Evolutionary conservation across 1,140 invertebrate genomes (phyloP), one percentile per base, ranked within the genome.

Genomic region (Dinoponera quadriceps): DNA sequence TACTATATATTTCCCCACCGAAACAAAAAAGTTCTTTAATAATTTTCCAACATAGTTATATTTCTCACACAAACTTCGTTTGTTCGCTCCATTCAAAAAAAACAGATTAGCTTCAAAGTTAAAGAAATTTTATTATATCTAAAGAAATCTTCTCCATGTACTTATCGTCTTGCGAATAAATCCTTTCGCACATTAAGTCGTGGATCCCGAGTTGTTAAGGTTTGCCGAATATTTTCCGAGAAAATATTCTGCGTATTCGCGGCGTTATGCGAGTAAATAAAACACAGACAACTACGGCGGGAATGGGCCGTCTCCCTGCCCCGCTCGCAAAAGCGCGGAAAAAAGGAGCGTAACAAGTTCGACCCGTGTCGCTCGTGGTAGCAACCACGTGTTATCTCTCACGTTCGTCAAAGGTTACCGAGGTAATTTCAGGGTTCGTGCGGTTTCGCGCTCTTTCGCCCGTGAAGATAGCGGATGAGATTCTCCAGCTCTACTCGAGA

Each of bases 371-470:
- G 60, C 51, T 69, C 62, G 22, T 66, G 60, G 68, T 69, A 81
- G 83, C 69, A 65, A 68, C 63, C 78, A 54, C 72, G 57, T 49
- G 75, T 60, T 75, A 82, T 75, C 85, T 88, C 83, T 72, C 84
- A 88, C 86, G 86, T 85, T 88, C 80, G 38, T 81, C 72, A 86
- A 83, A 86, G 88, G 78, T 88, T 77, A 77, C 22, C 9, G 2
- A 66, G 75, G 54, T 54, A 38, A 22, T 81, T 84, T 84, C 74
- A 86, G 82, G 82, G 68, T 84, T 84, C n/a, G 25, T 38, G 38
- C 18, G 57, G 63, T 86, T 86, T 89, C 84, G 74, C 78, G 87
- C 74, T 85, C 84, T 60, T 66, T 72, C 63, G n/a, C 3, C 54
- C n/a, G n/a, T 55, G 54, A 55, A 55, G 54, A 55, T 55, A 55